phyloP scores from a whole-genome alignment of 2,888 invertebrate species.

The Ptychoptera contaminata region DNA sequence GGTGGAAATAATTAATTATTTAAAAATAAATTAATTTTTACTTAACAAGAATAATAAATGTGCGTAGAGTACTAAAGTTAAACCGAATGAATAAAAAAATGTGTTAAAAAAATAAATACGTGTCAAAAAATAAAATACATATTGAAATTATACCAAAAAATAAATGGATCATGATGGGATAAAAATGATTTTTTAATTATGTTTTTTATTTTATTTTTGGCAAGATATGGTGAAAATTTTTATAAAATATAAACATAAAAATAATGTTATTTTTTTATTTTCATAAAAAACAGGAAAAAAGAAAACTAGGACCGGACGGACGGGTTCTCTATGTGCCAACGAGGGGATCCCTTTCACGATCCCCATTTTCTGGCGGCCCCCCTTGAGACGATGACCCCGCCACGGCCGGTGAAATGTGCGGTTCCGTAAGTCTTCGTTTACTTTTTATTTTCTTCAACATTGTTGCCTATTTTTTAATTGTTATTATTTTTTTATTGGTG shows the following conservation, averaged over 20 bases:
- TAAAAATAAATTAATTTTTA: no score
- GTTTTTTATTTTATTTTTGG: slow-evolving; percentile 1
- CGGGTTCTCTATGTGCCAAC: slow-evolving; percentile 25
- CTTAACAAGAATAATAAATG: no score
- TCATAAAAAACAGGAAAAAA: slow-evolving; percentile 32
- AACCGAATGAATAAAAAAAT: no score
- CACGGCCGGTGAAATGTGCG: slow-evolving; percentile 44
- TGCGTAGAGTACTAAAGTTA: no score
- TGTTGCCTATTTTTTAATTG: slow-evolving; percentile 62
- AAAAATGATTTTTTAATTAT: background rate
- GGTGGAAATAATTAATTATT: no score
- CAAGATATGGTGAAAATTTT: slow-evolving; percentile 1
- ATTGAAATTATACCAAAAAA: no score
- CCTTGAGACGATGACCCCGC: slow-evolving; percentile 20
- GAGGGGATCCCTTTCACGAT: slow-evolving; percentile 25
- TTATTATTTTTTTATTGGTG: background rate
- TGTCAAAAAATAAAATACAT: no score
- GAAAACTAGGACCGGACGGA: slow-evolving; percentile 31
- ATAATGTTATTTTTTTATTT: slow-evolving; percentile 4
- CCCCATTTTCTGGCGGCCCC: slow-evolving; percentile 41
- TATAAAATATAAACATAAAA: background rate
- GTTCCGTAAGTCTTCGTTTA: slow-evolving; percentile 82
- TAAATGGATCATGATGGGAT: no score
- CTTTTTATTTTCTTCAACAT: slow-evolving; percentile 99
- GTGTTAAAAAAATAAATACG: no score